A percentile compares a stretch with the other conserved stretches of the same genome.
These are phyloP conservation scores for Pemphredon lugubris DNA, from an alignment of 2,888 invertebrate species.

Conservation along the genomic window DNA sequence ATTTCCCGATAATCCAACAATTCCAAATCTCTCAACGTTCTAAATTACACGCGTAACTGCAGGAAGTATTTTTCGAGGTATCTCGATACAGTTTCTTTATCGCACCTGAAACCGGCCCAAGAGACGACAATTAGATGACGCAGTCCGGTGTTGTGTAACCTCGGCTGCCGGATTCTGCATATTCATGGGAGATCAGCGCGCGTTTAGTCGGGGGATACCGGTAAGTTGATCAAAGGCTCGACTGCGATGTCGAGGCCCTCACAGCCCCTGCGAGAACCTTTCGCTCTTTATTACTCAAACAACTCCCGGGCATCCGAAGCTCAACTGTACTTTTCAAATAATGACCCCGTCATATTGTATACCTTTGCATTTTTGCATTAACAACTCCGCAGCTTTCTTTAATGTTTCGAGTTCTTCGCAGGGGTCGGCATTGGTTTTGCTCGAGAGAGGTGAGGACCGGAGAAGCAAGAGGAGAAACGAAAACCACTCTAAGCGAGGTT, in stretches of 20 bases:
- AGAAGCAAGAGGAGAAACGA: slow-evolving; percentile 5
- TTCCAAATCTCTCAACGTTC: no score
- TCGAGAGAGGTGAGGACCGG: slow-evolving; percentile 28
- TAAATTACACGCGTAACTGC: no score
- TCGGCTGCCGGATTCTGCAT: slow-evolving; percentile 67
- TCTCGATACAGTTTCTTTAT: slow-evolving; percentile 24
- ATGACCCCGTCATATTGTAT: slow-evolving; percentile 77
- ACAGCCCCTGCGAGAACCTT: slow-evolving; percentile 71
- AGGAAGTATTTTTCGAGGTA: no score
- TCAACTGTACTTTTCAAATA: slow-evolving; percentile 78
- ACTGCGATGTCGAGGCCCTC: slow-evolving; percentile 71
- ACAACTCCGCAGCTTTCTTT: slow-evolving; percentile 69
- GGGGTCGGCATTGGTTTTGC: slow-evolving; percentile 32
- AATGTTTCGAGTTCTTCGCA: slow-evolving; percentile 56
- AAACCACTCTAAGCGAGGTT: neutral
- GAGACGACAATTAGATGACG: slow-evolving; percentile 75
- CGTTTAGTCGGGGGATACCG: slow-evolving; percentile 76
- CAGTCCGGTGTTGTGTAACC: slow-evolving; percentile 52
- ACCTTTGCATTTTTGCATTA: slow-evolving; percentile 78
- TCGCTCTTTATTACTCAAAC: slow-evolving; percentile 73
- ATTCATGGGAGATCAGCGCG: slow-evolving; percentile 77
- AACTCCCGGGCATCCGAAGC: slow-evolving; percentile 64
- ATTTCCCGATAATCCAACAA: no score
- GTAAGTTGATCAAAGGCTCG: slow-evolving; percentile 78
- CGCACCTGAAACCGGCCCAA: slow-evolving; percentile 61